phyloP scores from a whole-genome alignment of 2,797 vertebrate genomes.

The Peromyscus eremicus region DNA sequence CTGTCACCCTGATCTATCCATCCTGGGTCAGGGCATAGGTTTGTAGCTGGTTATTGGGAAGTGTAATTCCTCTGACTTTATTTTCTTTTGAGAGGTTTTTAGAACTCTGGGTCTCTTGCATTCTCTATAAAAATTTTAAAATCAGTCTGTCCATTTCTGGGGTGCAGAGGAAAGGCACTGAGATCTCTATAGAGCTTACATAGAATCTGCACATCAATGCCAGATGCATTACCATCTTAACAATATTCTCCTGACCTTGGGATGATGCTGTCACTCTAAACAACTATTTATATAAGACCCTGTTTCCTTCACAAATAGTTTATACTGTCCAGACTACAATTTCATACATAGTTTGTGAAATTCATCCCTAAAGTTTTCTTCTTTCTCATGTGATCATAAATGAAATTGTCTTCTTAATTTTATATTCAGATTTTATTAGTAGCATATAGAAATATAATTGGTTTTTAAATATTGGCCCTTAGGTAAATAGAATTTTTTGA shows the following conservation, averaged over 20 bases:
- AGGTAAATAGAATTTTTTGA: not conserved
- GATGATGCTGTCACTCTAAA: not conserved
- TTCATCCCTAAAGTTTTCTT: constrained; percentile 20
- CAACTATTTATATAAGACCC: not conserved
- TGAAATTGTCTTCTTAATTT: constrained; percentile 9
- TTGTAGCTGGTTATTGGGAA: constrained; percentile 28
- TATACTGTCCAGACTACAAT: not conserved
- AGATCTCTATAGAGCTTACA: not conserved
- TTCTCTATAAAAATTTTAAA: constrained; percentile 6
- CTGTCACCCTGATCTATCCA: too few relatives aligned
- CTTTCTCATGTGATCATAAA: not conserved
- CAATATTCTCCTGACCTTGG: not conserved
- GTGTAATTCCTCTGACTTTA: not conserved
- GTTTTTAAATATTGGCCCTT: not conserved
- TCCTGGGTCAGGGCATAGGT: not conserved
- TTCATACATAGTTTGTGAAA: not conserved
- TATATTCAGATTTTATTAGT: not conserved
- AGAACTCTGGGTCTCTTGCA: not conserved
- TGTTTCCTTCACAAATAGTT: not conserved
- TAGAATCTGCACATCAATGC: not conserved
- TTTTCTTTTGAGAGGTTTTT: constrained; percentile 46
- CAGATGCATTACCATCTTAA: not conserved
- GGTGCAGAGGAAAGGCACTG: not conserved
- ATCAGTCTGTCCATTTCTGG: constrained; percentile 14
- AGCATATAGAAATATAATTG: not conserved